Conservation (phyloP, 2,888 invertebrate species). For the Lepidocyrtoides sp. region DNA sequence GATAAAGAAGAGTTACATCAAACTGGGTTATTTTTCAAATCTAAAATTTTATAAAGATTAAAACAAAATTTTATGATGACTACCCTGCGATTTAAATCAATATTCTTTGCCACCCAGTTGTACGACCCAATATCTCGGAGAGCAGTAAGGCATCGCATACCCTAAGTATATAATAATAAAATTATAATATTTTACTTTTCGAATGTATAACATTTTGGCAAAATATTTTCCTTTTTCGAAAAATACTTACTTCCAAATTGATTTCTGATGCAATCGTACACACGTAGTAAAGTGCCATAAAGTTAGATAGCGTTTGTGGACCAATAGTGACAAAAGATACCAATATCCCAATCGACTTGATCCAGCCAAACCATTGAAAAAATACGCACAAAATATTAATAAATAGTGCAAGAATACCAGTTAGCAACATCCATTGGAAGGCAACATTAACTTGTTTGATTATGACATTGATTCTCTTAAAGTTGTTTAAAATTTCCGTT, state of each 20-base stretch:
- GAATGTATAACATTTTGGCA: not conserved
- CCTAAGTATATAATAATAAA: not conserved
- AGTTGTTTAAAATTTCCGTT: not conserved
- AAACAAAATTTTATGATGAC: not conserved
- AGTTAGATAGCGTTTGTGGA: not conserved
- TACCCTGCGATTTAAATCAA: not conserved
- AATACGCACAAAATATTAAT: not conserved
- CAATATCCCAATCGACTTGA: not conserved
- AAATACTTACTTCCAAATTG: constrained; percentile 6
- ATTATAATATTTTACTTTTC: too few species aligned
- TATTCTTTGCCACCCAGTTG: not conserved
- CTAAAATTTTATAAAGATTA: not conserved
- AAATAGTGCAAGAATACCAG: not conserved
- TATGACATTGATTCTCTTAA: not conserved
- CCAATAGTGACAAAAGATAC: not conserved
- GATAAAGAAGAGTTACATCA: not conserved
- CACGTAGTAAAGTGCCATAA: not conserved
- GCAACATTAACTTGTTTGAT: not conserved
- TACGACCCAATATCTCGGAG: constrained; percentile 29
- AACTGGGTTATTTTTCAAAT: not conserved
- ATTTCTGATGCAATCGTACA: not conserved
- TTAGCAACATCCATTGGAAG: constrained; percentile 16
- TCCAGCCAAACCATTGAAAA: not conserved
- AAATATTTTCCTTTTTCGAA: not conserved
- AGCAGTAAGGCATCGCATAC: not conserved